Evolutionary conservation across 1,140 invertebrate genomes (phyloP).

Genomic region (Diprion similis): DNA sequence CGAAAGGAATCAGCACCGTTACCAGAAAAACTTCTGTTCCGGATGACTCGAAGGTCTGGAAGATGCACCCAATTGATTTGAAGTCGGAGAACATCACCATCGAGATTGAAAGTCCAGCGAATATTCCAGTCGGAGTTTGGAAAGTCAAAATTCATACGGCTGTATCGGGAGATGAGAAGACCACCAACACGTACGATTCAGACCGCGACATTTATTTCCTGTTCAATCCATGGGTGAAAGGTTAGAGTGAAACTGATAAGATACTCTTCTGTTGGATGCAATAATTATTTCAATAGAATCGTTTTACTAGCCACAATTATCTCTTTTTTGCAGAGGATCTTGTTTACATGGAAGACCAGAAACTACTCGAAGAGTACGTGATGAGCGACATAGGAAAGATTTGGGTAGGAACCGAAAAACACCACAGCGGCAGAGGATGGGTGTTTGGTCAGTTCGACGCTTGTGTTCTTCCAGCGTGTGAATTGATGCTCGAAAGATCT

Average conservation of each 20-base stretch:
- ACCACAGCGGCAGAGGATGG: conserved; percentile 71
- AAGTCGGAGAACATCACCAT: conserved; percentile 62
- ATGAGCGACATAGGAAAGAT: conserved; percentile 77
- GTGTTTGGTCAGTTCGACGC: conserved; percentile 76
- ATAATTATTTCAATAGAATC: neutral
- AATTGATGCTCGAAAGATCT: conserved; percentile 68
- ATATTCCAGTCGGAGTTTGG: conserved; percentile 70
- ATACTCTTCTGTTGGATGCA: too few relatives aligned
- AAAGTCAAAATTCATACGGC: conserved; percentile 64
- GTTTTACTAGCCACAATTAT: too few relatives aligned
- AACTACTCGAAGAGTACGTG: conserved; percentile 72
- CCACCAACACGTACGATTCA: conserved; percentile 53
- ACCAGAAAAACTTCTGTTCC: conserved; percentile 50
- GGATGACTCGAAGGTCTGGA: conserved; percentile 60
- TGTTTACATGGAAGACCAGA: conserved; percentile 71
- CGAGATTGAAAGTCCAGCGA: conserved; percentile 64
- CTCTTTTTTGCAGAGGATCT: conserved; percentile 68
- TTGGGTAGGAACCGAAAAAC: conserved; percentile 72
- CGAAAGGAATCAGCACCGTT: conserved; percentile 63
- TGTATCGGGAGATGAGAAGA: conserved; percentile 17
- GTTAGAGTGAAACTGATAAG: too few relatives aligned
- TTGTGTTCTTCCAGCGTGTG: conserved; percentile 66
- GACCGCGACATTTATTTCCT: conserved; percentile 73
- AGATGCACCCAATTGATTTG: conserved; percentile 57
- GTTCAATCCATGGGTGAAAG: conserved; percentile 79